Base-by-base conservation (phyloP, 2,888 invertebrate species). In the Limulus polyphemus region DNA sequence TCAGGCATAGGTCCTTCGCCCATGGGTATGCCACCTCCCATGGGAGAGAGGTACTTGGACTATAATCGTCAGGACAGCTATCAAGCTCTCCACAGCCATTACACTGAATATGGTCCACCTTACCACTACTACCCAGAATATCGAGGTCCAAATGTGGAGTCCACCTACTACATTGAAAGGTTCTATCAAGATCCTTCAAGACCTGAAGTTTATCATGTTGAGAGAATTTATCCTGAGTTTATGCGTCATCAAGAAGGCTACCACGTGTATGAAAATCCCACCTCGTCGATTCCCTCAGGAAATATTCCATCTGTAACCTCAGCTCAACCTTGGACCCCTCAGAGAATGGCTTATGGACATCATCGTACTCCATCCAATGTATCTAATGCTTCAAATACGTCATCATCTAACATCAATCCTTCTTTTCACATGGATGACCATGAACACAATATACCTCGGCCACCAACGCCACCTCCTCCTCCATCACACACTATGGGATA, bases 301-400 rank as follows among this genome's bases (percentile, higher is more conserved):
- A 32, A 7, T 32, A 32, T 32, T 32, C 55, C 62, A 55, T 61
- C 62, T n/a, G 51, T 61, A 12, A 61, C 60, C 16, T 32, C 32
- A 32, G 32, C 32, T 32, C 55, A 56, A 72, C 73, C 66, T 67
- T 71, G 11, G 72, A 64, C 67, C 14, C 65, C 62, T 50, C 64
- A 61, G 46, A 57, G 61, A 56, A 57, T 58, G 17, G 62, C 75
- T 59, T 71, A 71, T 65, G 76, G 80, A 0, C 91, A 90, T 75
- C 82, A 86, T 69, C 81, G 90, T 62, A 88, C 88, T 0, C 84
- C 87, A 0, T 88, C 89, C 0, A 87, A 87, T 72, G 84, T 88
- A 7, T 84, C 83, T 16, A 82, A 81, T 71, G 80, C 81, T 5
- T 83, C 82, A 69, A 69, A 67, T 49, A n/a, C 54, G 7, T 77